Percentiles rank a stretch among this genome's conserved stretches.
These are phyloP conservation scores for Labroides dimidiatus DNA, from an alignment of 2,797 vertebrate genomes.

Conservation along the genomic window DNA sequence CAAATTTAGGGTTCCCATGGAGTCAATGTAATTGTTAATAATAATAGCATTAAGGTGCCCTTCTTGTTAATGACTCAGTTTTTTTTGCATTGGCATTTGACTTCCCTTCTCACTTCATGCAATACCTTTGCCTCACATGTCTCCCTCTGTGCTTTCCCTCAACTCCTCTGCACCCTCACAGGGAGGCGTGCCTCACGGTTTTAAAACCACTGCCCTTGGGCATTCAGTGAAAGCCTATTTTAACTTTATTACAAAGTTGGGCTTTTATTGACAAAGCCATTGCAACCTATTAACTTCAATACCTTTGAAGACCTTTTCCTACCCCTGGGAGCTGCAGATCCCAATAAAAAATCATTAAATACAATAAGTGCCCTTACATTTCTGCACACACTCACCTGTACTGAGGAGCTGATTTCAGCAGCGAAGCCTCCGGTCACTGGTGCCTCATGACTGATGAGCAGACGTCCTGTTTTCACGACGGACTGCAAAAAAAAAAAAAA, in stretches of 20 bases:
- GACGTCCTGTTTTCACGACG: slow-evolving; percentile 93
- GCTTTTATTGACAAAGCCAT: slow-evolving; percentile 48
- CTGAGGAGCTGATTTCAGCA: slow-evolving; percentile 94
- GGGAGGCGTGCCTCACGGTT: not conserved
- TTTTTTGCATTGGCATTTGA: not conserved
- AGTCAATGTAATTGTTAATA: not conserved
- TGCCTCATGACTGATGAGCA: slow-evolving; percentile 97
- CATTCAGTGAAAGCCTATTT: slow-evolving; percentile 37
- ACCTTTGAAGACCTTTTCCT: slow-evolving; percentile 35
- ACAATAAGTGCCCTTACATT: not conserved
- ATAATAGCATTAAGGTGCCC: not conserved
- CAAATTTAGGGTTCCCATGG: not conserved
- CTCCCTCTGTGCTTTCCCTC: not conserved
- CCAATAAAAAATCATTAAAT: slow-evolving; percentile 44
- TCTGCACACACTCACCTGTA: slow-evolving; percentile 88
- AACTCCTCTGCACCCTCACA: not conserved
- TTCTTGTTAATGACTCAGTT: no score
- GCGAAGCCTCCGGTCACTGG: slow-evolving; percentile 97
- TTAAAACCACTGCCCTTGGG: slow-evolving; percentile 31
- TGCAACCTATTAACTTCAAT: slow-evolving; percentile 29
- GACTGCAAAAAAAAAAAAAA: slow-evolving; percentile 85
- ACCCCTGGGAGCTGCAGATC: slow-evolving; percentile 22
- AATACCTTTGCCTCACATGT: slow-evolving; percentile 3
- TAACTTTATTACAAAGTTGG: slow-evolving; percentile 55
- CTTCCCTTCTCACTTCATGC: slow-evolving; percentile 2